These are phyloP conservation scores for Lophotis ruficrista DNA, from an alignment of 2,113 vertebrate species.

Conservation along the genomic window DNA sequence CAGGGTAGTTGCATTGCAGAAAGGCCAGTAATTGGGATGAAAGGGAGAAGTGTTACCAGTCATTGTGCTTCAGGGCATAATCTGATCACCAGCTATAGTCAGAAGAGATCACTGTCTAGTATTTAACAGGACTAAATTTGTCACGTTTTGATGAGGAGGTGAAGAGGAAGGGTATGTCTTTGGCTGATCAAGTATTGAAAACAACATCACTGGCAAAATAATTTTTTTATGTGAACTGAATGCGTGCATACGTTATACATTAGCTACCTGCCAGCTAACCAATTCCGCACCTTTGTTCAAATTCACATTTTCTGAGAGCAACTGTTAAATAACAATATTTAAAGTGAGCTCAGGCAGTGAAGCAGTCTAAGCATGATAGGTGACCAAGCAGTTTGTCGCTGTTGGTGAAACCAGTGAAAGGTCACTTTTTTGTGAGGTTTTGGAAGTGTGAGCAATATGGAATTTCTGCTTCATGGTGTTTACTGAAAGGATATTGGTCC, in stretches of 20 bases:
- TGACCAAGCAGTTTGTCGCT: not conserved
- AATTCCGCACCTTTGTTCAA: slow-evolving; percentile 45
- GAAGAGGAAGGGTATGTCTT: slow-evolving; percentile 41
- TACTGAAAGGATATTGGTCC: slow-evolving; percentile 46
- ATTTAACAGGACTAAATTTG: slow-evolving; percentile 57
- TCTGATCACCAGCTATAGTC: slow-evolving; percentile 68
- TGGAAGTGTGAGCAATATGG: not conserved
- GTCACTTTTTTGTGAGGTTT: slow-evolving; percentile 40
- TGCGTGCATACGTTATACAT: not conserved
- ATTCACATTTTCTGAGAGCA: not conserved
- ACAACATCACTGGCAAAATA: slow-evolving; percentile 3
- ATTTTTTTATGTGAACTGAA: slow-evolving; percentile 37
- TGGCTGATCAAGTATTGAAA: slow-evolving; percentile 39
- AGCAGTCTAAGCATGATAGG: not conserved
- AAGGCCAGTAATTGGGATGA: slow-evolving; percentile 37
- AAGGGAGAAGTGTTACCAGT: slow-evolving; percentile 46
- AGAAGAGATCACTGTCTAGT: slow-evolving; percentile 51
- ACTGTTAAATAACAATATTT: not conserved
- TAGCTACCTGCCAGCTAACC: slow-evolving; percentile 51
- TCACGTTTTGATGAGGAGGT: slow-evolving; percentile 45
- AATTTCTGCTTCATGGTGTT: slow-evolving; percentile 42
- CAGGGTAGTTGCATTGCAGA: not conserved
- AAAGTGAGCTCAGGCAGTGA: slow-evolving; percentile 3
- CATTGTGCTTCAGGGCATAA: slow-evolving; percentile 66
- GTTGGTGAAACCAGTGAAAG: slow-evolving; percentile 4